These are phyloP conservation scores for Hydroisotoma schaefferi DNA, from an alignment of 2,888 invertebrate genomes.

Conservation along the genomic window DNA sequence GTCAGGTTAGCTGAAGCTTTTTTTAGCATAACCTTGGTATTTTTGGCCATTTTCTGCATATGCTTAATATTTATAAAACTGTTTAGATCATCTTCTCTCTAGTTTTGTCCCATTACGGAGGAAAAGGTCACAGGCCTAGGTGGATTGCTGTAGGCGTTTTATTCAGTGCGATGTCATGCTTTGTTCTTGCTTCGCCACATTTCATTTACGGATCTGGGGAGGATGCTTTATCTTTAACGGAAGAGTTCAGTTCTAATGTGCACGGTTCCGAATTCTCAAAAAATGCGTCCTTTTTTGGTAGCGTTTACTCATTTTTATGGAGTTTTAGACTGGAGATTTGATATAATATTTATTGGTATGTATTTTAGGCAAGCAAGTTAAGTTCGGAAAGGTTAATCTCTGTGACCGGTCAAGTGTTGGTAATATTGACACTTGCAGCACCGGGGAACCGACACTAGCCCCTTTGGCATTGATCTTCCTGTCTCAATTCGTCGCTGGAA, in stretches of 20 bases:
- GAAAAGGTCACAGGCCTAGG: conserved; percentile 84
- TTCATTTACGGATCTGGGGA: conserved; percentile 52
- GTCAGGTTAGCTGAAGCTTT: too few relatives aligned
- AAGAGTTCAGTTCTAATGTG: not conserved
- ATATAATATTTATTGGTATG: conserved; percentile 59
- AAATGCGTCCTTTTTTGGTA: conserved; percentile 62
- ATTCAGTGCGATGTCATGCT: conserved; percentile 77
- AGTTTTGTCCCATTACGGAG: conserved; percentile 73
- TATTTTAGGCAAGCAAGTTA: too few relatives aligned
- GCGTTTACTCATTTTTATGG: conserved; percentile 66
- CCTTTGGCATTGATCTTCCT: conserved; percentile 55
- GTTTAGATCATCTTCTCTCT: not conserved
- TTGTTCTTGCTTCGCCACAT: conserved; percentile 83
- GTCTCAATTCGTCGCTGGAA: conserved; percentile 66
- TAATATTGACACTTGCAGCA: not conserved
- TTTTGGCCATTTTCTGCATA: too few relatives aligned
- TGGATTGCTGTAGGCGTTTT: conserved; percentile 94
- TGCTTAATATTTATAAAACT: too few relatives aligned
- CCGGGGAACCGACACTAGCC: not conserved
- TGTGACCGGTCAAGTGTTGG: not conserved
- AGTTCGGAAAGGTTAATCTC: not conserved
- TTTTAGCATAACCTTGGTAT: too few relatives aligned
- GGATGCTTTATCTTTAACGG: not conserved
- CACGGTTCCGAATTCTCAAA: conserved; percentile 63
- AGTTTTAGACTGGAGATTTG: conserved; percentile 66